These are phyloP conservation scores for Rhynchotus rufescens DNA, from an alignment of 2,797 vertebrate genomes.

Conservation along the genomic window DNA sequence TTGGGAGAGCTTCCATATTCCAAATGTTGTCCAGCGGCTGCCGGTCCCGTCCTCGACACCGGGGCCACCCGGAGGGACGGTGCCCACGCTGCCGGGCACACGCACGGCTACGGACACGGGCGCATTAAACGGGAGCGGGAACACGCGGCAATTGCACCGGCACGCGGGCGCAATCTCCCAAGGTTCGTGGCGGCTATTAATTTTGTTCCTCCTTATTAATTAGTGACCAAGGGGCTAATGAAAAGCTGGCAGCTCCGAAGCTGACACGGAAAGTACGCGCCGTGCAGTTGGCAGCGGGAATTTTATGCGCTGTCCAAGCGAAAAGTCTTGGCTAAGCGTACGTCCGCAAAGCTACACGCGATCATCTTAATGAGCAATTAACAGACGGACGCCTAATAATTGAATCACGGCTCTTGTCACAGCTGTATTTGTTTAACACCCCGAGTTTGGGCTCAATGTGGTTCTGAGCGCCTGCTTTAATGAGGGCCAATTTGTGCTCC, in stretches of 20 bases:
- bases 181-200: slow-evolving; percentile 62
- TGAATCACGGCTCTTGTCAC: slow-evolving; percentile 40
- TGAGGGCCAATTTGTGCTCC: slow-evolving; percentile 24
- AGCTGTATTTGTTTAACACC: slow-evolving; percentile 54
- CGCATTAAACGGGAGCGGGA: slow-evolving; percentile 47
- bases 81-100: not conserved
- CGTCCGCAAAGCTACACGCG: slow-evolving; percentile 19
- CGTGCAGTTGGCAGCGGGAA: slow-evolving; percentile 17
- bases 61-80: too few relatives aligned
- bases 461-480: slow-evolving; percentile 15
- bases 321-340: slow-evolving; percentile 46
- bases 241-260: slow-evolving; percentile 21
- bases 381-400: slow-evolving; percentile 50
- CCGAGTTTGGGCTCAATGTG: not conserved
- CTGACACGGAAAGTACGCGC: slow-evolving; percentile 26
- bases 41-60: slow-evolving; percentile 56
- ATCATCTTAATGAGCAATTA: slow-evolving; percentile 61
- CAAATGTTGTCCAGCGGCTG: slow-evolving; percentile 65
- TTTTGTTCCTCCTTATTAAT: slow-evolving; percentile 63
- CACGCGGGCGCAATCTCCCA: slow-evolving; percentile 23
- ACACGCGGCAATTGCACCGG: slow-evolving; percentile 29
- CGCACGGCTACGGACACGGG: slow-evolving; percentile 42
- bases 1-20: not conserved
- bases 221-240: slow-evolving; percentile 55
- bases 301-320: slow-evolving; percentile 56